These are phyloP conservation scores for Anastrepha obliqua DNA, from an alignment of 1,140 invertebrate species.

Conservation along the genomic window DNA sequence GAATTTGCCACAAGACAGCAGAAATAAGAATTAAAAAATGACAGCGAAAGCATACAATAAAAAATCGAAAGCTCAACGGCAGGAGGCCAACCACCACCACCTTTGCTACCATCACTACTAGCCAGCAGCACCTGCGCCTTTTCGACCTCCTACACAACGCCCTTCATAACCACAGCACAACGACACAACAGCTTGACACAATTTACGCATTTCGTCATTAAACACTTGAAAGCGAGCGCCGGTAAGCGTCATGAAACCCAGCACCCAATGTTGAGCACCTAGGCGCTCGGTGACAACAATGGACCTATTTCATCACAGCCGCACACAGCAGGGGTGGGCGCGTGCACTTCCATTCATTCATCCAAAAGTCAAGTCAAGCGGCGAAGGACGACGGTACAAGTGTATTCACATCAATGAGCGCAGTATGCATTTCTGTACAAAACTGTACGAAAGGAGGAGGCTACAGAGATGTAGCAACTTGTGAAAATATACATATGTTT, in stretches of 20 bases:
- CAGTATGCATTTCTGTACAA: background rate
- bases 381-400: background rate
- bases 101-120: background rate
- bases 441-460: background rate
- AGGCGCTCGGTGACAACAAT: background rate
- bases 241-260: conserved; percentile 9
- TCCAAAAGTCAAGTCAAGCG: background rate
- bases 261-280: background rate
- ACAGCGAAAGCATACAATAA: background rate
- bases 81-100: background rate
- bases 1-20: background rate
- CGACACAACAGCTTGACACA: conserved; percentile 63
- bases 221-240: conserved; percentile 59
- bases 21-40: background rate
- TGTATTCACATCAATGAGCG: background rate
- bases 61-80: background rate
- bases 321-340: background rate
- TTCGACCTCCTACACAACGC: background rate
- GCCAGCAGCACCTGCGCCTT: background rate
- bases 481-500: background rate
- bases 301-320: background rate
- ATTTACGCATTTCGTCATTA: conserved; percentile 73
- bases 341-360: background rate
- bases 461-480: background rate
- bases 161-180: conserved; percentile 23